These are phyloP conservation scores for Thera britannica DNA, from an alignment of 2,888 invertebrate genomes.

Conservation along the genomic window DNA sequence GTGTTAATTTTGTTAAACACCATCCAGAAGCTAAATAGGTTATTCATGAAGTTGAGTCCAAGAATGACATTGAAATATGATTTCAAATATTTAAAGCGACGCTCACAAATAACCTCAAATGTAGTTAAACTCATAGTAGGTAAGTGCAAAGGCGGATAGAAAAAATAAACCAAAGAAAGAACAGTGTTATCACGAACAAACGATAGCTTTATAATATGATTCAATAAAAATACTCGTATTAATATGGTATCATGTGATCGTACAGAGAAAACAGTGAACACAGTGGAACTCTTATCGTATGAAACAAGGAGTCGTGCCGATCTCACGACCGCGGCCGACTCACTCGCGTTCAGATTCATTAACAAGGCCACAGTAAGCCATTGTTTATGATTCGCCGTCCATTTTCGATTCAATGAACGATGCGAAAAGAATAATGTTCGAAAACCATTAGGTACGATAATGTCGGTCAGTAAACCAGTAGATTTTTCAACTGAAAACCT, in stretches of 20 bases:
- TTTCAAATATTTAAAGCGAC: not conserved
- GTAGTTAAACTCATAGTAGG: not conserved
- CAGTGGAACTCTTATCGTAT: slow-evolving; percentile 45
- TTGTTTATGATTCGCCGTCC: slow-evolving; percentile 65
- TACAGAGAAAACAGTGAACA: slow-evolving; percentile 40
- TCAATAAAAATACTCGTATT: not conserved
- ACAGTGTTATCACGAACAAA: not conserved
- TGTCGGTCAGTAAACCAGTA: slow-evolving; percentile 33
- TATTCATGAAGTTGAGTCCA: not conserved
- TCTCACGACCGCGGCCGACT: slow-evolving; percentile 61
- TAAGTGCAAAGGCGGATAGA: not conserved
- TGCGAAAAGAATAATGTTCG: slow-evolving; percentile 30
- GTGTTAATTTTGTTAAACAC: not conserved
- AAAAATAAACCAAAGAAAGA: not conserved
- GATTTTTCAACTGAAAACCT: slow-evolving; percentile 33
- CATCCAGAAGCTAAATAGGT: not conserved
- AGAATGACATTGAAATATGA: not conserved
- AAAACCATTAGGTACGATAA: slow-evolving; percentile 31
- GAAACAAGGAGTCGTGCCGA: slow-evolving; percentile 55
- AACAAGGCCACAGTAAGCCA: slow-evolving; percentile 70
- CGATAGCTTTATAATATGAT: not conserved
- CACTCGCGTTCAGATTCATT: slow-evolving; percentile 68
- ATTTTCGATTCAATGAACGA: slow-evolving; percentile 50
- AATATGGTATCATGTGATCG: slow-evolving; percentile 2
- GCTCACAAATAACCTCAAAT: too few species aligned